Conservation (phyloP, 2,113 vertebrate species). For the Tupaia tana region DNA sequence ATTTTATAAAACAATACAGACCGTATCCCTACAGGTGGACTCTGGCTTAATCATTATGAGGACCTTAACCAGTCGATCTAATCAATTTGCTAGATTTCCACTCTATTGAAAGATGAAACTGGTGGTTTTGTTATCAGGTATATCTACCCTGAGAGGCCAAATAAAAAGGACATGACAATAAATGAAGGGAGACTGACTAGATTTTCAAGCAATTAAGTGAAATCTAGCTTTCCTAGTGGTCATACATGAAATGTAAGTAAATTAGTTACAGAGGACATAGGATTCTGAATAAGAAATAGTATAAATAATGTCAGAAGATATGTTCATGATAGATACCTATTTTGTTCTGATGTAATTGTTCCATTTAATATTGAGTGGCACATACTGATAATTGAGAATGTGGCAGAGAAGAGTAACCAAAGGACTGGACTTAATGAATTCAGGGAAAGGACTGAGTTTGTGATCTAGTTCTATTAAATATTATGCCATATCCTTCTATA, state of each 20-base stretch:
- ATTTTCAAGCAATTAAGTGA: background rate
- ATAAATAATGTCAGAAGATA: background rate
- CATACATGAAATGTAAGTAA: slow-evolving; percentile 15
- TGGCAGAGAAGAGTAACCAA: background rate
- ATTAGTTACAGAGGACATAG: background rate
- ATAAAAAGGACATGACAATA: background rate
- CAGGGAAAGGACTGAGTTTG: background rate
- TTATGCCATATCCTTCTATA: background rate
- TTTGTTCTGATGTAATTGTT: background rate
- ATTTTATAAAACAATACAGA: background rate
- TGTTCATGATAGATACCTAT: background rate
- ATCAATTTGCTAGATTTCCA: slow-evolving; percentile 33
- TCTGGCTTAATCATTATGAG: background rate
- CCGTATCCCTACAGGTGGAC: background rate
- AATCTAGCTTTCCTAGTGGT: background rate
- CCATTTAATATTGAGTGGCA: background rate
- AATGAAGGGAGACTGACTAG: background rate
- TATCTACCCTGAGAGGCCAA: background rate
- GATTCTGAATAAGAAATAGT: background rate
- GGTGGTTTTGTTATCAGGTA: background rate
- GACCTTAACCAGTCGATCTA: background rate
- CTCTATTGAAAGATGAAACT: slow-evolving; percentile 15
- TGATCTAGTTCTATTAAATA: background rate
- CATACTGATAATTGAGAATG: background rate
- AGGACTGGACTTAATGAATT: background rate